Evolutionary conservation across 2,113 vertebrate genomes (phyloP), one percentile per base, ranked within the genome.

Genomic region (Pterocles orientalis): DNA sequence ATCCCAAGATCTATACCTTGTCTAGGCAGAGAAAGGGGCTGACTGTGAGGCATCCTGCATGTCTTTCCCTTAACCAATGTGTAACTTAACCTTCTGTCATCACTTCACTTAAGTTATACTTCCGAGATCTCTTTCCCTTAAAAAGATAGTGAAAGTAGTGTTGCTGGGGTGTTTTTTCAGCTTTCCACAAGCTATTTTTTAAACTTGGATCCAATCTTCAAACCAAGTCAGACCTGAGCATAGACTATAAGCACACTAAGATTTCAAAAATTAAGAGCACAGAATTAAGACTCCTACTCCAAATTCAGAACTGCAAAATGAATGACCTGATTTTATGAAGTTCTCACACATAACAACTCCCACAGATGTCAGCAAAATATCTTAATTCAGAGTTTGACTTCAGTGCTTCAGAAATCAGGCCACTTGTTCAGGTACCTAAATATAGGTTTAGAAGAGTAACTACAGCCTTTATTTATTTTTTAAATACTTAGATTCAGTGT

Each of bases 301-400:
- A 87, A 85, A 71, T 79, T 72, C 73, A 81, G 84, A 90, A 84
- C 0, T 80, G 50, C 66, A 87, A 85, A 85, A 88, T 45, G 15
- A 91, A 94, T 79, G 61, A 92, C 75, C 66, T 90, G 87, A 91
- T 95, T 96, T 94, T 93, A 78, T 64, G 62, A 90, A 87, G 62
- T 91, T 92, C 36, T 54, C 56, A 82, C 56, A 57, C 1, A 18
- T 18, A 92, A 34, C 26, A 92, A 34, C 58, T 92, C 75, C 66
- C 70, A 76, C 66, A 82, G 78, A 89, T 82, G 29, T 73, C 90
- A 90, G 87, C n/a, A 93, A 95, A 90, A n/a, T 18, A 41, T 41
- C 53, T 71, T 77, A 91, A 88, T 62, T 90, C 87, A 87, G 75
- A 54, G 24, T 91, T 77, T 66, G 41, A 85, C 18, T 93, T 95